Evolutionary conservation across 2,113 vertebrate genomes (phyloP).

Genomic region (Rostratula benghalensis): DNA sequence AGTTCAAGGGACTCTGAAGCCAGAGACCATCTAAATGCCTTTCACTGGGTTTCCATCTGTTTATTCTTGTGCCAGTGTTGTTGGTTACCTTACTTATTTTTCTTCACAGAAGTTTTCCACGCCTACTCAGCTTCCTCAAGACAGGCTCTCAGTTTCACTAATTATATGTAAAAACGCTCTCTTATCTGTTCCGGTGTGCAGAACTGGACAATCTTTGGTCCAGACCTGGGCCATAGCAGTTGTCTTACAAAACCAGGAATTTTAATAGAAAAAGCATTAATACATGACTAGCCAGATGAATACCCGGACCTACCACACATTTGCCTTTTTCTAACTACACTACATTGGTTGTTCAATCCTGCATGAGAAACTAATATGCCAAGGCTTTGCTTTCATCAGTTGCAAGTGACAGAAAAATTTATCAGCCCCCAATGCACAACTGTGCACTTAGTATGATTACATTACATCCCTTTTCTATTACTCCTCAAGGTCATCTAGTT

Average conservation of each 20-base stretch:
- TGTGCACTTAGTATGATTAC: conserved; percentile 56
- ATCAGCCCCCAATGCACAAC: conserved; percentile 18
- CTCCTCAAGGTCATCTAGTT: conserved; percentile 51
- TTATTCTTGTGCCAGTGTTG: background rate
- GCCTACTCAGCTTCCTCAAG: background rate
- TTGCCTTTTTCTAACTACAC: background rate
- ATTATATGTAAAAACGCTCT: background rate
- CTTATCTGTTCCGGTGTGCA: background rate
- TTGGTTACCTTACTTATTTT: background rate
- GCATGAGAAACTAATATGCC: background rate
- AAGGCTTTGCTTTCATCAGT: conserved; percentile 28
- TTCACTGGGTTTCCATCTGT: background rate
- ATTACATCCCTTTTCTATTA: conserved; percentile 45
- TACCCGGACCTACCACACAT: background rate
- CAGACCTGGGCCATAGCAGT: background rate
- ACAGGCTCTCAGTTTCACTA: background rate
- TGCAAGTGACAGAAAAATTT: conserved; percentile 29
- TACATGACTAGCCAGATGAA: background rate
- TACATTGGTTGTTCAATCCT: background rate
- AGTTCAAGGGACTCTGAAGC: background rate
- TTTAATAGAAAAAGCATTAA: background rate
- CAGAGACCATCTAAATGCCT: background rate
- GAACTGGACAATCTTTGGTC: background rate
- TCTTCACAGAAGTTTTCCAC: background rate
- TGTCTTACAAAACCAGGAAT: background rate